Base-by-base conservation (phyloP, 1,140 invertebrate genomes). In the Drosophila prosaltans region DNA sequence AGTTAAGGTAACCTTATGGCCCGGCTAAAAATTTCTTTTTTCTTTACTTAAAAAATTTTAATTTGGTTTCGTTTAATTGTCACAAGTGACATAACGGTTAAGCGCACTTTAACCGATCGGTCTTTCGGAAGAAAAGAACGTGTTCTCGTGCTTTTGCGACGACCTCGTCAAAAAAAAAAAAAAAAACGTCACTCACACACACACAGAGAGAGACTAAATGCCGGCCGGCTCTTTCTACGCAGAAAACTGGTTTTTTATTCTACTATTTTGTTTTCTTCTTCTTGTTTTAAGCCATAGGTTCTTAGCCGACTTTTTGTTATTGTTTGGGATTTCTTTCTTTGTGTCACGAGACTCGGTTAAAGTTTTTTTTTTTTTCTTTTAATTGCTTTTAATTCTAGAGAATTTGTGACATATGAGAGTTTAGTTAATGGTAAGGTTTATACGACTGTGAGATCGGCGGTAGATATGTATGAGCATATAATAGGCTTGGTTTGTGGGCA, bases 281-380 rank as follows among this genome's bases (percentile, higher is more conserved):
- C 64, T 65, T 68, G 61, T 24, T 48, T 57, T 16, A 64, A 32
- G 41, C 74, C 45, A 72, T 54, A 48, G 24, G 74, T 78, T 78
- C 74, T 78, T 71, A 78, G 74, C 74, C 67, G 74, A 77, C 67
- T 71, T 40, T 78, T 40, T 78, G 48, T 71, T 78, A 41, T 77
- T 70, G 61, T 59, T 77, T 74, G 55, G 58, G 69, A 40, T 40
- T 68, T 76, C 28, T 59, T 75, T 58, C 65, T 73, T 61, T 78
- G 71, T 88, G 80, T 86, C 80, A 83, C 83, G 83, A 83, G 82
- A 86, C 76, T 80, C 28, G 28, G 69, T 76, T 74, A 71, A 69
- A 43, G 63, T 45, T 36, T 36, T 36, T 36, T 36, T 36, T 36
- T 36, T 36, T 4, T 30, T 61, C 39, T 60, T 59, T 86, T 83